Evolutionary conservation across 30 jellyfish, hydroid and myxozoan species (phyloP), one percentile per base, ranked within the genome.

Genomic region (Phacellophora camtschatica): DNA sequence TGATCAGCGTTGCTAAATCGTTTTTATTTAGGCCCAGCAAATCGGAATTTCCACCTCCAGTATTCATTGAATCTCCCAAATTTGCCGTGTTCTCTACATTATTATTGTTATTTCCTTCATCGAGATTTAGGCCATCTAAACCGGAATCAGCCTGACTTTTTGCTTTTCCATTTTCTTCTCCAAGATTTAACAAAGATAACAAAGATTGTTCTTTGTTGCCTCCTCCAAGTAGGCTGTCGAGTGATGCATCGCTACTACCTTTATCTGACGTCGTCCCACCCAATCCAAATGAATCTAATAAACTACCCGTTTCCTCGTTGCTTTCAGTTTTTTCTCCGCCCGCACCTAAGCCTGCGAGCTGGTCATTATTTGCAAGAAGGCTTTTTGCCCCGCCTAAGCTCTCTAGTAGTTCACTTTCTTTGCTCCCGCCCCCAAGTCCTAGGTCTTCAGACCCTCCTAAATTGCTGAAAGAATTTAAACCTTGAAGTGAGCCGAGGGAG

Each of bases 1-100:
- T 84, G 69, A 74, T 74, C 33, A 71, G 32, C 12, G 84, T 69
- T 22, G 85, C 89, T 45, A 87, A 67, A 29, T 87, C 84, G 71
- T 71, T 87, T 68, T 77, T 87, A 43, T 76, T 85, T 81, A 87
- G 45, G 35, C 91, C 91, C 15, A 80, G 61, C 77, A 80, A 50
- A 66, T 80, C 91, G 2, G 91, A 64, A 16, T 80, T 80, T 1
- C 81, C 67, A n/a, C n/a, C n/a, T 30, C 84, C 84, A 56, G 56
- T 24, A 34, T 42, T 80, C 71, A 66, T 37, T 51, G 91, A 63
- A 36, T 80, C 91, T n/a, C 83, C 91, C 43, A 80, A 29, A 37
- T 80, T 80, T 2, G 79, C 91, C 29, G 91, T 24, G 34, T 51
- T 80, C 59, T 80, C 91, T 3, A 65, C 82, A 57, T 77, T 77